Evolutionary conservation across 2,888 invertebrate genomes (phyloP), one percentile per base, ranked within the genome.

Genomic region (Podotricha telesiphe): DNA sequence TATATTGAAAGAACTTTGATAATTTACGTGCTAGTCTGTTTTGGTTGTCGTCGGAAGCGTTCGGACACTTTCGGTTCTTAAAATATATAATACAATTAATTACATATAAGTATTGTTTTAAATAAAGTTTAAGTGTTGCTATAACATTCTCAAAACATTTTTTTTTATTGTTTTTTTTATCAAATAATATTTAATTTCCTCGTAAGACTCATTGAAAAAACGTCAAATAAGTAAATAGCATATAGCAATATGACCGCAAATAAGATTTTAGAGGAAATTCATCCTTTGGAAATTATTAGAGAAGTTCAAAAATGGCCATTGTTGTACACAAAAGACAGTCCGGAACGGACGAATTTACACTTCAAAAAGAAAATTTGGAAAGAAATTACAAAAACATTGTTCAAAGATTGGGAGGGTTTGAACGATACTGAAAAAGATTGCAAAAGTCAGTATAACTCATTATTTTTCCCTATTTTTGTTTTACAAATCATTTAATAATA

Each of bases 271-370:
- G 80, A 82, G 66, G 82, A 84, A 47, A 77, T 84, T 20, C 79
- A 81, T 55, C 83, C 84, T 1, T 66, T 84, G 59, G 73, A 75
- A n/a, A 77, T 85, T n/a, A 85, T 85, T 19, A 74, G 76, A 5
- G 83, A 84, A 69, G 82, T 85, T 37, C 75, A 84, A 72, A 81
- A 80, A 68, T 80, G 84, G 81, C 85, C 84, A 10, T 79, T 78
- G 8, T 66, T 85, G 58, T 85, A 82, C 69, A 68, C 69, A 40
- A 77, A 73, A 53, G 77, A 81, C 67, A 76, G 74, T 55, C 73
- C 79, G 1, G 82, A 84, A 62, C 71, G 76, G 48, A 73, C 75
- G 22, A 80, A 78, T 62, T 34, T 73, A 19, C 78, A 80, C 69
- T 78, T 78, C 51, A 80, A 74, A 65, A 69, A 73, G 20, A 78